Evolutionary conservation across 2,113 vertebrate species (phyloP).

Genomic region (Laterallus jamaicensis): DNA sequence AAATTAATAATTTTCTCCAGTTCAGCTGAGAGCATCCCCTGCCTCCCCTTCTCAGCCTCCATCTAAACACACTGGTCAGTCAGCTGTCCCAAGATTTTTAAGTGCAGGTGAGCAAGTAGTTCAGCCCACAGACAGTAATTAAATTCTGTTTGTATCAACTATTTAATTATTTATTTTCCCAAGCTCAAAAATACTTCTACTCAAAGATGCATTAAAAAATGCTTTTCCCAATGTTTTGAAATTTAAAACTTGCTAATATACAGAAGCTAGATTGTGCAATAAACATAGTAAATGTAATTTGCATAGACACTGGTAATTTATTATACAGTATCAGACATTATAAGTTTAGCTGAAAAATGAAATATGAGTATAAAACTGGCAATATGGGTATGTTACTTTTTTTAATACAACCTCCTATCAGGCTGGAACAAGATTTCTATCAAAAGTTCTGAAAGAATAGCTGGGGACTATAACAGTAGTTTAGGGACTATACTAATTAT

Average conservation of each 20-base stretch:
- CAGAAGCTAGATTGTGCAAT: not conserved
- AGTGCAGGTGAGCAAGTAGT: not conserved
- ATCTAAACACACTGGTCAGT: not conserved
- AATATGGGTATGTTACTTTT: not conserved
- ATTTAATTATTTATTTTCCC: not conserved
- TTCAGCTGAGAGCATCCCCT: not conserved
- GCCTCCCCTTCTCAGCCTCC: not conserved
- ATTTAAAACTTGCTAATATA: not conserved
- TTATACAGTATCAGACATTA: not conserved
- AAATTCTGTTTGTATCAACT: not conserved
- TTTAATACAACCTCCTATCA: not conserved
- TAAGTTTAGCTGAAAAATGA: not conserved
- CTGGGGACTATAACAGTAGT: not conserved
- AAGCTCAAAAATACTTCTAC: not conserved
- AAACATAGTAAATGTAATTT: not conserved
- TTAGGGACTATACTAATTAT: not conserved
- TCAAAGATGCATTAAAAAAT: not conserved
- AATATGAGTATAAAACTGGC: not conserved
- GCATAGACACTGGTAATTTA: not conserved
- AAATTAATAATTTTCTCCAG: not conserved
- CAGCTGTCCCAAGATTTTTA: not conserved
- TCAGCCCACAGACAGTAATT: not conserved
- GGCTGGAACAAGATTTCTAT: not conserved
- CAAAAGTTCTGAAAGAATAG: not conserved
- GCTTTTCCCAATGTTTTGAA: not conserved